Evolutionary conservation across 2,113 vertebrate genomes (phyloP), one percentile per base, ranked within the genome.

Genomic region (Lota lota): DNA sequence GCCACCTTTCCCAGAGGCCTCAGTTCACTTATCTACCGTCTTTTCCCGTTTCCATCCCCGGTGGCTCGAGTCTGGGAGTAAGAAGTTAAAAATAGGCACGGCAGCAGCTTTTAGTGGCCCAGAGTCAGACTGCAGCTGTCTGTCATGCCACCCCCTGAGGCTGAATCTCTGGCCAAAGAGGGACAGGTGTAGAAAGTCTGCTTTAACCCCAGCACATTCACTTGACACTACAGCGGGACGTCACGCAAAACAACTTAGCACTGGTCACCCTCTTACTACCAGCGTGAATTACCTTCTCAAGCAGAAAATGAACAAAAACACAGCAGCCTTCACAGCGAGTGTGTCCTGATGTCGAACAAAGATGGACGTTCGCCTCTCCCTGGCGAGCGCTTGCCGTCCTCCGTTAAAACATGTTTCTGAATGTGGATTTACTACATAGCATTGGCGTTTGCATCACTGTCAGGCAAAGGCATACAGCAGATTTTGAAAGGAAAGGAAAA

Each of bases 51-150:
- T 18, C 24, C 19, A 8, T 19, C 58, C 36, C 53, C 58, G 18
- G 24, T 63, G 64, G 64, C 74, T 72, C 63, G 64, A 50, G 22
- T 63, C 69, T 65, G 33, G 22, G 22, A 65, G 33, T 77, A 79
- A 47, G 60, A 22, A 47, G 69, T 75, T 88, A 90, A 81, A 81
- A 85, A 88, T 84, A 85, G 59, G 11, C 21, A 1, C 67, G 68
- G 61, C 72, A 65, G 28, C 68, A 74, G 24, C 51, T 54, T 51
- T 10, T 22, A 36, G 20, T 22, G 22, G 21, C 61, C n/a, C 50
- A 62, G 63, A 64, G 79, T 24, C 77, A 63, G 78, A 76, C 74
- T 40, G 47, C 68, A 65, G 80, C 61, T 75, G 83, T 83, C 70
- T 61, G 53, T 84, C 78, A 75, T 69, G 22, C 54, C 54, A 72